Evolutionary conservation across 1,140 invertebrate species (phyloP).

Genomic region (Rhopalosiphum padi): DNA sequence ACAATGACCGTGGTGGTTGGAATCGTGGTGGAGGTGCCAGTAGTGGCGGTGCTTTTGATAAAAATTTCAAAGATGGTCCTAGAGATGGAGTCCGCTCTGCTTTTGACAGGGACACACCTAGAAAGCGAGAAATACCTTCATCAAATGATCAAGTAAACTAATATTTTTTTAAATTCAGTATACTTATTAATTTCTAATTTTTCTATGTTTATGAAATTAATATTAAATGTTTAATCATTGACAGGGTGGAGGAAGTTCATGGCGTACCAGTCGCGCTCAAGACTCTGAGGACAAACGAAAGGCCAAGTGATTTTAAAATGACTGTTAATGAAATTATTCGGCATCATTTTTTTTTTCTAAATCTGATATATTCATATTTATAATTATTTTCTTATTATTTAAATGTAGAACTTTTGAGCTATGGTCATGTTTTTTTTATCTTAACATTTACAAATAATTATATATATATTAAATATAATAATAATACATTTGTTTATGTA

Average conservation of each 20-base stretch:
- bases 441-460: constrained; percentile 29
- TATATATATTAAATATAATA: not conserved
- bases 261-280: constrained; percentile 46
- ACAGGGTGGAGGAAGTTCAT: constrained; percentile 33
- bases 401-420: constrained; percentile 21
- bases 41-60: constrained; percentile 32
- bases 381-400: constrained; percentile 48
- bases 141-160: constrained; percentile 41
- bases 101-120: constrained; percentile 43
- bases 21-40: not conserved
- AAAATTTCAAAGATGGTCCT: constrained; percentile 13
- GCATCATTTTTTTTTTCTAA: constrained; percentile 27
- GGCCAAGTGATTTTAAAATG: constrained; percentile 37
- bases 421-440: not conserved
- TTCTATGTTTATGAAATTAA: not conserved
- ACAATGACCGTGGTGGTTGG: constrained; percentile 30
- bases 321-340: not conserved
- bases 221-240: not conserved
- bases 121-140: constrained; percentile 45
- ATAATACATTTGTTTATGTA: constrained; percentile 24
- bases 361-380: constrained; percentile 52
- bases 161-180: not conserved
- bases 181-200: not conserved
- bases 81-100: constrained; percentile 40
- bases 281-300: constrained; percentile 48